Base-by-base conservation (phyloP, 2,113 vertebrate species). In the Cinclus cinclus region DNA sequence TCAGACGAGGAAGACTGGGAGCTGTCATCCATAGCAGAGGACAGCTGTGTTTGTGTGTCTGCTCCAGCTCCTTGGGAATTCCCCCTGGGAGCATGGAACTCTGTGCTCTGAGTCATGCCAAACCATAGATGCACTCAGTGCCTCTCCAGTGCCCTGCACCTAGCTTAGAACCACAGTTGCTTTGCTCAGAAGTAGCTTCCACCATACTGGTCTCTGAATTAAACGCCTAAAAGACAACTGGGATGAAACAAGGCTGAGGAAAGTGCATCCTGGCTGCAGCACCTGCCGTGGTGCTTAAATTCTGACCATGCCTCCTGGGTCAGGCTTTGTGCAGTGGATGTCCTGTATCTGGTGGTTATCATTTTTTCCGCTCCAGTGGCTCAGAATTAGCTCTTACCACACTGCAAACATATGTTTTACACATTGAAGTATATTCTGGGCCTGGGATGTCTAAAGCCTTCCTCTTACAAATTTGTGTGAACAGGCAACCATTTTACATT, bases 111-210 rank as follows among this genome's bases (percentile, higher is more conserved):
- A 82, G 35, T 6, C 0, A 0, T 41, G 62, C 31, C 64, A 62
- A 67, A 46, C 11, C 35, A 27, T 0, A 6, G 24, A 13, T 10
- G 35, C 8, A 23, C 19, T 28, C 53, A 13, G 4, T 23, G 1
- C 28, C 52, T 49, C 0, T 0, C 42, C 56, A 17, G n/a, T 37
- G 39, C 60, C 14, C 46, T 39, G 47, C 0, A 0, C 7, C 50
- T n/a, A 63, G 31, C 31, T 68, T 17, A 44, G 13, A n/a, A 37
- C 0, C 1, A 49, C 19, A 77, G 18, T 1, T 1, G 0, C 35
- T 92, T 90, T 23, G 52, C 46, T 91, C 33, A n/a, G 75, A 60
- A 41, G 46, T 17, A 37, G 7, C 33, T 76, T 71, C 35, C 18
- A 50, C 11, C 30, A 9, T 5, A 8, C 65, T 62, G 50, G 5